Percentiles rank a stretch among this genome's conserved stretches.
Evolutionary conservation across 1,140 invertebrate genomes (phyloP).

Genomic region (Ostrea denselamellosa): DNA sequence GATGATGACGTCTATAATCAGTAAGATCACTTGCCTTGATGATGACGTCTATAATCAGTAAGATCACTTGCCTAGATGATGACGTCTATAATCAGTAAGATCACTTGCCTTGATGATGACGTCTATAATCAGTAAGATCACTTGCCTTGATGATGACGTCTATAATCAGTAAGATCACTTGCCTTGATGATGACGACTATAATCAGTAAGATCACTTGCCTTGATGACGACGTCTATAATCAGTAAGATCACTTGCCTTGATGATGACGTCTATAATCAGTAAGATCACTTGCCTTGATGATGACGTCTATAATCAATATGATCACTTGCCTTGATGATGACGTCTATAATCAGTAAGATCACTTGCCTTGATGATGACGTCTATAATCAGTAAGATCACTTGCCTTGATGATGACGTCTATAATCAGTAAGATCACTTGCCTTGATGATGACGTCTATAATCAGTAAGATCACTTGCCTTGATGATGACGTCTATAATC

Average conservation of each 20-base stretch:
- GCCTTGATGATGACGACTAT: constrained; percentile 99
- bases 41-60: constrained; percentile 95
- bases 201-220: constrained; percentile 84
- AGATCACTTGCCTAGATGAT: constrained; percentile 93
- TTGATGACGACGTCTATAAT: constrained; percentile 98
- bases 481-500: constrained; percentile 98
- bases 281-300: constrained; percentile 89
- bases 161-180: constrained; percentile 83
- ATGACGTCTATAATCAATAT: constrained; percentile 95
- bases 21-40: constrained; percentile 90
- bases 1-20: constrained; percentile 97
- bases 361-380: constrained; percentile 94
- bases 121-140: constrained; percentile 89
- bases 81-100: constrained; percentile 92
- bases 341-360: constrained; percentile 92
- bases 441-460: constrained; percentile 98
- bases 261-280: constrained; percentile 98
- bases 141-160: constrained; percentile 97
- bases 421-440: constrained; percentile 85
- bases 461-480: constrained; percentile 86
- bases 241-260: constrained; percentile 88
- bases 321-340: constrained; percentile 93
- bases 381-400: constrained; percentile 88
- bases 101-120: constrained; percentile 94
- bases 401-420: constrained; percentile 97